phyloP scores from a whole-genome alignment of 2,888 invertebrate genomes.

The Sturmia bella region DNA sequence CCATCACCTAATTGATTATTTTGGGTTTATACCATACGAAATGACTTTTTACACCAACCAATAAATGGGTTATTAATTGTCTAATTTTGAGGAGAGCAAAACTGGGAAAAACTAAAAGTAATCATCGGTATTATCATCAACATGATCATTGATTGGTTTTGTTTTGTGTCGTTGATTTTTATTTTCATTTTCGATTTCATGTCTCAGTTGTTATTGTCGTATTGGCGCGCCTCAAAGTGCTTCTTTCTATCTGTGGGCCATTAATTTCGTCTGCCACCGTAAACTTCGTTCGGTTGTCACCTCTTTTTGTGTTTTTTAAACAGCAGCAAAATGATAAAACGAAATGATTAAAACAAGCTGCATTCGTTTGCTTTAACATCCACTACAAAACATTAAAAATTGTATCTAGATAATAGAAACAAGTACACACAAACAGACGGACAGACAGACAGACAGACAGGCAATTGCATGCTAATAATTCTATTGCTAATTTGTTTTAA shows the following conservation, averaged over 20 bases:
- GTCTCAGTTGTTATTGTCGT: slow-evolving; percentile 53
- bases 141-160: slow-evolving; percentile 47
- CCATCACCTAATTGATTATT: neutral
- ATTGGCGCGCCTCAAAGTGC: slow-evolving; percentile 48
- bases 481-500: slow-evolving; percentile 48
- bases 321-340: slow-evolving; percentile 12
- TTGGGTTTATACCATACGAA: neutral
- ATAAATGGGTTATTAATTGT: neutral
- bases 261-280: slow-evolving; percentile 5
- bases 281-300: slow-evolving; percentile 19
- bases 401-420: slow-evolving; percentile 27
- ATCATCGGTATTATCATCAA: slow-evolving; percentile 26
- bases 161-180: neutral
- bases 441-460: neutral
- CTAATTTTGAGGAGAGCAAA: neutral
- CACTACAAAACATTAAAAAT: slow-evolving; percentile 5
- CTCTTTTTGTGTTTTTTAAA: slow-evolving; percentile 5
- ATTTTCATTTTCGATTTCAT: slow-evolving; percentile 1
- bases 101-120: slow-evolving; percentile 36
- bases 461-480: slow-evolving; percentile 42
- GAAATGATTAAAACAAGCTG: slow-evolving; percentile 28
- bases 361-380: slow-evolving; percentile 18
- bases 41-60: slow-evolving; percentile 1
- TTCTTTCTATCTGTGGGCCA: slow-evolving; percentile 12
- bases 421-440: too few species aligned